Evolutionary conservation across 2,113 vertebrate genomes (phyloP).

Genomic region (Dissostichus mawsoni): DNA sequence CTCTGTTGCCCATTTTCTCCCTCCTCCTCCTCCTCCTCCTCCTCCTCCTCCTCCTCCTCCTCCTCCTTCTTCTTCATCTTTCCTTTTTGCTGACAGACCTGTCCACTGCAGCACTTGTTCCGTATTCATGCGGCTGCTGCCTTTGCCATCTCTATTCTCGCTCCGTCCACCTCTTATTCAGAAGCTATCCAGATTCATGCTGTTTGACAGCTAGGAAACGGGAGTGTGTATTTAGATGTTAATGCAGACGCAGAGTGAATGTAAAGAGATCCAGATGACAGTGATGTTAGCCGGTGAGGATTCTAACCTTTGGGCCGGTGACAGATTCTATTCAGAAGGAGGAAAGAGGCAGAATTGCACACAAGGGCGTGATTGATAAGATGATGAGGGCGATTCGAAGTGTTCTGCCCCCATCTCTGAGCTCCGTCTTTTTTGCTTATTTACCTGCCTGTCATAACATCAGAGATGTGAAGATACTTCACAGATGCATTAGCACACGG

Average conservation of each 20-base stretch:
- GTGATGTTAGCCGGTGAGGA: slow-evolving; percentile 39
- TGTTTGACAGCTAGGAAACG: slow-evolving; percentile 43
- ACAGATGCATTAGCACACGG: background rate
- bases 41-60: slow-evolving; percentile 34
- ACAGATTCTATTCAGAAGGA: slow-evolving; percentile 17
- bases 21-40: slow-evolving; percentile 39
- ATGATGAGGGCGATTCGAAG: slow-evolving; percentile 12
- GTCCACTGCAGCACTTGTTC: slow-evolving; percentile 64
- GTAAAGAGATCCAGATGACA: slow-evolving; percentile 14
- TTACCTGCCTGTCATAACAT: background rate
- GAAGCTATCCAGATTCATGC: slow-evolving; percentile 46
- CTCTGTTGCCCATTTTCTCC: slow-evolving; percentile 64
- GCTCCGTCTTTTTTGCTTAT: slow-evolving; percentile 22
- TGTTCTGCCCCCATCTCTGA: slow-evolving; percentile 1
- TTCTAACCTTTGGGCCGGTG: slow-evolving; percentile 57
- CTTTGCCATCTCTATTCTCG: slow-evolving; percentile 47
- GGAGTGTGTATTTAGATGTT: slow-evolving; percentile 44
- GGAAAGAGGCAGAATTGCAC: slow-evolving; percentile 10
- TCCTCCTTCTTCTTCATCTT: slow-evolving; percentile 47
- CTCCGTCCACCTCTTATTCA: slow-evolving; percentile 42
- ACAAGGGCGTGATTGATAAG: slow-evolving; percentile 22
- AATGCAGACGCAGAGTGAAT: slow-evolving; percentile 46
- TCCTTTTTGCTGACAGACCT: slow-evolving; percentile 51
- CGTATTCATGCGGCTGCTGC: slow-evolving; percentile 59
- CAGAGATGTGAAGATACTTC: background rate